Evolutionary conservation across 2,888 invertebrate species (phyloP).

Genomic region (Amiota communis): DNA sequence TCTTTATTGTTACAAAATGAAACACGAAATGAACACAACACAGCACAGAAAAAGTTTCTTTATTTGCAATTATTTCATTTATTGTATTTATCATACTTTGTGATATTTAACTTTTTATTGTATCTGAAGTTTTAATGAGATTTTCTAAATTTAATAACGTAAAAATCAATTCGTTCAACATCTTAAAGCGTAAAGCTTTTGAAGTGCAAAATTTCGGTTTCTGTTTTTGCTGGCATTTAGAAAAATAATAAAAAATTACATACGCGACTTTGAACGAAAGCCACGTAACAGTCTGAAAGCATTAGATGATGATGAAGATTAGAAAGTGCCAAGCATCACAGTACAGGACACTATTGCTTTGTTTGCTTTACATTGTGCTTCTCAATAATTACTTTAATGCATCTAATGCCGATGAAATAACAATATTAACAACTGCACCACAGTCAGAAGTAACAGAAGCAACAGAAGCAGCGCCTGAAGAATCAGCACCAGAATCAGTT

Average conservation of each 20-base stretch:
- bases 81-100: not conserved
- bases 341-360: not conserved
- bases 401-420: too few relatives aligned
- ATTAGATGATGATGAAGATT: not conserved
- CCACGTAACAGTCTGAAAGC: not conserved
- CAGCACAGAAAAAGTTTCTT: not conserved
- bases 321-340: not conserved
- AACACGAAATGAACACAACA: too few relatives aligned
- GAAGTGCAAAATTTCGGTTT: too few relatives aligned
- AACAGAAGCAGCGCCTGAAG: not conserved
- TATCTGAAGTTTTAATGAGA: too few relatives aligned
- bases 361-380: not conserved
- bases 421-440: not conserved
- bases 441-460: not conserved
- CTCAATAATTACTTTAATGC: not conserved
- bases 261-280: not conserved
- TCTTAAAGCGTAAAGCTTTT: too few relatives aligned
- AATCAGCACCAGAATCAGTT: not conserved
- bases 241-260: too few relatives aligned
- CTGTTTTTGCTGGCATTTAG: too few relatives aligned
- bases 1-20: too few relatives aligned
- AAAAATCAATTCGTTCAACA: too few relatives aligned
- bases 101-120: too few relatives aligned
- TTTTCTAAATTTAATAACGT: too few relatives aligned
- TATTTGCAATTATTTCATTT: conserved; percentile 24